phyloP scores from a whole-genome alignment of 1,140 invertebrate genomes.

The Ostrea denselamellosa region DNA sequence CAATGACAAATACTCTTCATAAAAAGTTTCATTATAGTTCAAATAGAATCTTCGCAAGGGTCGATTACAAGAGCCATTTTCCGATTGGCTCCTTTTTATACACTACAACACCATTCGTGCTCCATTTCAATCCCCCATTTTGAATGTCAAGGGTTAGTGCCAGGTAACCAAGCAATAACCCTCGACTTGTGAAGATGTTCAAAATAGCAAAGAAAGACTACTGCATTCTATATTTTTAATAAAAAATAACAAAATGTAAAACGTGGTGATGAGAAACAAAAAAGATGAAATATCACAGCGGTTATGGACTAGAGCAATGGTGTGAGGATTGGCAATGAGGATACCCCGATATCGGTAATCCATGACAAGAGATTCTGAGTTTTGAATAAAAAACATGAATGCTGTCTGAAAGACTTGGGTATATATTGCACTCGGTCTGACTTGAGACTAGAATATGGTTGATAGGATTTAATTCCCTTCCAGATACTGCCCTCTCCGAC shows the following conservation, averaged over 20 bases:
- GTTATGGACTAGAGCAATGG: slow-evolving; percentile 13
- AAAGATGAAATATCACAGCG: slow-evolving; percentile 28
- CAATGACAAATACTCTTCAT: no score
- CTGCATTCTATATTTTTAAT: not conserved
- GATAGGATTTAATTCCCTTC: not conserved
- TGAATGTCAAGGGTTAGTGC: no score
- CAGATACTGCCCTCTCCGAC: not conserved
- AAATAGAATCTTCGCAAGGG: no score
- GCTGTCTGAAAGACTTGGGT: slow-evolving; percentile 15
- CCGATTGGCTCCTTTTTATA: no score
- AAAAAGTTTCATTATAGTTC: no score
- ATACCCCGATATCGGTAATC: not conserved
- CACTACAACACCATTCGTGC: no score
- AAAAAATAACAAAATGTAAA: not conserved
- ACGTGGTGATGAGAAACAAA: slow-evolving; percentile 8
- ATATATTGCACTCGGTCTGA: slow-evolving; percentile 30
- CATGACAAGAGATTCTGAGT: slow-evolving; percentile 4
- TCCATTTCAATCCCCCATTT: no score
- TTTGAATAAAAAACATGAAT: not conserved
- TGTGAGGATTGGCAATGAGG: slow-evolving; percentile 16
- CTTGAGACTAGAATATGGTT: not conserved
- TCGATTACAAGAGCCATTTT: no score
- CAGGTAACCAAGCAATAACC: no score
- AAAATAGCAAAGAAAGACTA: no score
- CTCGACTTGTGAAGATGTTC: no score